phyloP scores from a whole-genome alignment of 2,113 vertebrate genomes.

The Microtus ochrogaster region DNA sequence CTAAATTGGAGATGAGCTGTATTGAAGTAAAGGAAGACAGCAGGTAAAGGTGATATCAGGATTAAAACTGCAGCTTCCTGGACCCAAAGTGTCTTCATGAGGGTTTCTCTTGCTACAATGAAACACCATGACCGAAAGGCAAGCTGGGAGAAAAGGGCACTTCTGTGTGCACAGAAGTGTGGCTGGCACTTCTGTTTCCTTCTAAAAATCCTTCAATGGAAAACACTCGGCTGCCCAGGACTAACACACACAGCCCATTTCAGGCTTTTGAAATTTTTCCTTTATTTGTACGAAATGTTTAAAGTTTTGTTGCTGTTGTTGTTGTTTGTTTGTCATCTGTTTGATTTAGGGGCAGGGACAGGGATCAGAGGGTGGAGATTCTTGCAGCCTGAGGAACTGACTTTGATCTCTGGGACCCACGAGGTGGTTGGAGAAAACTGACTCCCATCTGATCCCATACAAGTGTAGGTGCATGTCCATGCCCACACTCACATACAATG shows the following conservation, averaged over 20 bases:
- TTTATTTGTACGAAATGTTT: not conserved
- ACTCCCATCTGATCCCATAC: not conserved
- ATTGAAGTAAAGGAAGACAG: no score
- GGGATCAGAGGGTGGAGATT: not conserved
- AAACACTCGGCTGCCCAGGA: not conserved
- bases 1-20: no score
- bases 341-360: not conserved
- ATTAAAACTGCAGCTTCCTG: no score
- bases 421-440: not conserved
- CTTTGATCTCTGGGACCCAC: not conserved
- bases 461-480: not conserved
- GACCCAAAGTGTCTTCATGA: no score
- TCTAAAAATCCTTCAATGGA: not conserved
- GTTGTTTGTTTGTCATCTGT: not conserved
- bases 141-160: no score
- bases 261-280: not conserved
- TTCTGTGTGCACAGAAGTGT: no score
- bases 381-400: not conserved
- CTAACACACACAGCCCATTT: no score
- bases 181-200: not conserved
- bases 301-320: not conserved
- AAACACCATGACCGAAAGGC: no score
- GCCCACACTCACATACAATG: not conserved
- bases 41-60: no score
- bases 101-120: no score